These are phyloP conservation scores for Aegithalos caudatus DNA, from an alignment of 2,113 vertebrate species.

Conservation along the genomic window DNA sequence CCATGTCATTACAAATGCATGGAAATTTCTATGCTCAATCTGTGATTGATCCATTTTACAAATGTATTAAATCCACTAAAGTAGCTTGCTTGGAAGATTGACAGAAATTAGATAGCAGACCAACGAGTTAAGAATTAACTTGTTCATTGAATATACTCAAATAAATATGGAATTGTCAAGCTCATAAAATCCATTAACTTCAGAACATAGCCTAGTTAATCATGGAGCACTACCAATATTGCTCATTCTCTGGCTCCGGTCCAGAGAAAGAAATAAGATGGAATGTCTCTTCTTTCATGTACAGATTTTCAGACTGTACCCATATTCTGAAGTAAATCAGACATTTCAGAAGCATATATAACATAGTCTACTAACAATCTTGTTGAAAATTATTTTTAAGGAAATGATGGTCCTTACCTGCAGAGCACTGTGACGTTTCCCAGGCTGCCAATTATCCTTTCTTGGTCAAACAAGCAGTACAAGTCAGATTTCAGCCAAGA, in stretches of 20 bases:
- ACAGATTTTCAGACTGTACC: background rate
- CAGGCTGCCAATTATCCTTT: background rate
- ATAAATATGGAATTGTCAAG: background rate
- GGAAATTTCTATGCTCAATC: background rate
- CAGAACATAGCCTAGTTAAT: background rate
- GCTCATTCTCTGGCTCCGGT: background rate
- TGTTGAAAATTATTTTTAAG: background rate
- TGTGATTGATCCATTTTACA: constrained; percentile 23
- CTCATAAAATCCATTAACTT: background rate
- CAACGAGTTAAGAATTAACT: background rate
- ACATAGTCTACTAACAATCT: background rate
- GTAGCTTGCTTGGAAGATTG: background rate
- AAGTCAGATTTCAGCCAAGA: background rate
- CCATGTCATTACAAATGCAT: background rate
- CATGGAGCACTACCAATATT: background rate
- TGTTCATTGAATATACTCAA: background rate
- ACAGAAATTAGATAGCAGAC: background rate
- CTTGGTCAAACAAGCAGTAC: background rate
- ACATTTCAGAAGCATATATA: background rate
- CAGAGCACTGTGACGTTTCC: background rate
- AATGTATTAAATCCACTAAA: background rate
- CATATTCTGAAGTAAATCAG: background rate
- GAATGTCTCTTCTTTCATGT: background rate
- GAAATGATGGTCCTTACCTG: background rate
- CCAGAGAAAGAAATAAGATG: background rate